phyloP scores from a whole-genome alignment of 2,797 vertebrate genomes.

The Tachyglossus aculeatus region DNA sequence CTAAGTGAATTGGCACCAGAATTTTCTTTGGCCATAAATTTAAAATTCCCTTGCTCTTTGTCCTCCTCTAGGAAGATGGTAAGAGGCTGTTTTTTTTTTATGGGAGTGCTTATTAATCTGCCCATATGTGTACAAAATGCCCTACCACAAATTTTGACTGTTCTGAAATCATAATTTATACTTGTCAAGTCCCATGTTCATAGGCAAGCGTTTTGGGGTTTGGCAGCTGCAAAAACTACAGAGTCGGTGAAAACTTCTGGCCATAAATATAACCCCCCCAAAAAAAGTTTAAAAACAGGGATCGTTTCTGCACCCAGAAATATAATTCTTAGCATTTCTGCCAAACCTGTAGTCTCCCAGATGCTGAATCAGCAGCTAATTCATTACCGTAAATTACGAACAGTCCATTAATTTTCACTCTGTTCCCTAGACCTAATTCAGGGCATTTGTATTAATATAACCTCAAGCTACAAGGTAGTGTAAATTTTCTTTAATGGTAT shows the following conservation, averaged over 20 bases:
- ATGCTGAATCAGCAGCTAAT: conserved; percentile 54
- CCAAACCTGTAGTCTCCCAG: conserved; percentile 46
- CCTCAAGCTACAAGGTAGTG: conserved; percentile 13
- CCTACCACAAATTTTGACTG: conserved; percentile 10
- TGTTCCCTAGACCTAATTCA: conserved; percentile 19
- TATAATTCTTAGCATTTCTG: conserved; percentile 37
- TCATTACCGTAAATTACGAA: conserved; percentile 46
- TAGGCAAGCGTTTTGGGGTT: conserved; percentile 20
- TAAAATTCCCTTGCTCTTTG: too few relatives aligned
- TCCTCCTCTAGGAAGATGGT: too few relatives aligned
- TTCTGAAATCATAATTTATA: conserved; percentile 41
- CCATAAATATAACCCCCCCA: conserved; percentile 55
- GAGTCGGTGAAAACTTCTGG: conserved; percentile 36
- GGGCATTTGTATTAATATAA: background rate
- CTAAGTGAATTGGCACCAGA: background rate
- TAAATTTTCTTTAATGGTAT: conserved; percentile 48
- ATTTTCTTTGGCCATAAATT: too few relatives aligned
- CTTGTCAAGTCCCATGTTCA: conserved; percentile 28
- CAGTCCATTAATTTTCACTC: conserved; percentile 37
- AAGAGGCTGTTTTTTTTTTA: background rate
- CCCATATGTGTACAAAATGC: background rate
- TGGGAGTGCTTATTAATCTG: background rate
- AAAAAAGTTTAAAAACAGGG: conserved; percentile 59
- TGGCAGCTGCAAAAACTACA: conserved; percentile 49
- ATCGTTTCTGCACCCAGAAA: conserved; percentile 40